phyloP scores from a whole-genome alignment of 2,888 invertebrate genomes.

The Dryobota labecula region DNA sequence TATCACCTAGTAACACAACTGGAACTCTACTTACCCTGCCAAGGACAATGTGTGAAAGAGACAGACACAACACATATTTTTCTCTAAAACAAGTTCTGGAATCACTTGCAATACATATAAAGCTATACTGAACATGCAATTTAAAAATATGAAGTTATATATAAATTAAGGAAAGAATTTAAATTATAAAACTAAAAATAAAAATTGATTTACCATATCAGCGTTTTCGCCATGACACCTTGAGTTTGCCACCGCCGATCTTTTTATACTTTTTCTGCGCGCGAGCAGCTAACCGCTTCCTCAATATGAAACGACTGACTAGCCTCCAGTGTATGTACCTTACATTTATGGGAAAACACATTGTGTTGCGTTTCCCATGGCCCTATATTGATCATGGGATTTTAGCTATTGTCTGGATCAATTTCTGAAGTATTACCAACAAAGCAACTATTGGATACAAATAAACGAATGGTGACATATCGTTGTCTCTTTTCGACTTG shows the following conservation, averaged over 20 bases:
- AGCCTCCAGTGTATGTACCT: slow-evolving; percentile 74
- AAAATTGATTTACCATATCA: slow-evolving; percentile 77
- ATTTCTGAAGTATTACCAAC: slow-evolving; percentile 57
- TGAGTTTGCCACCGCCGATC: slow-evolving; percentile 78
- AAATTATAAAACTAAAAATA: slow-evolving; percentile 11
- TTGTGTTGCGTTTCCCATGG: slow-evolving; percentile 77
- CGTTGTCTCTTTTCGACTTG: slow-evolving; percentile 53
- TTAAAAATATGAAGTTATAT: background rate
- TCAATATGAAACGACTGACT: slow-evolving; percentile 74
- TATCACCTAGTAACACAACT: slow-evolving; percentile 11
- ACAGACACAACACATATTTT: slow-evolving; percentile 25
- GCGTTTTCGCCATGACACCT: slow-evolving; percentile 82
- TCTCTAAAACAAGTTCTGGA: slow-evolving; percentile 38
- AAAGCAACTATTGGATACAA: slow-evolving; percentile 55
- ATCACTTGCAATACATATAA: background rate
- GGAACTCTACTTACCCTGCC: slow-evolving; percentile 32
- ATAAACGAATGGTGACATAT: slow-evolving; percentile 24
- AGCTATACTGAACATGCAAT: slow-evolving; percentile 17
- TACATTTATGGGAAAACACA: slow-evolving; percentile 81
- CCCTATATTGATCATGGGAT: slow-evolving; percentile 68
- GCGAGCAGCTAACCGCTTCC: slow-evolving; percentile 70
- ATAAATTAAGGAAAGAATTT: slow-evolving; percentile 3
- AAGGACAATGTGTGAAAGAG: slow-evolving; percentile 52
- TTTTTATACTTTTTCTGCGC: slow-evolving; percentile 80
- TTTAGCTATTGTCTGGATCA: slow-evolving; percentile 62